A percentile compares a stretch with the other conserved stretches of the same genome.
phyloP scores from a whole-genome alignment of 2,888 invertebrate genomes.

The Tetranychus truncatus region DNA sequence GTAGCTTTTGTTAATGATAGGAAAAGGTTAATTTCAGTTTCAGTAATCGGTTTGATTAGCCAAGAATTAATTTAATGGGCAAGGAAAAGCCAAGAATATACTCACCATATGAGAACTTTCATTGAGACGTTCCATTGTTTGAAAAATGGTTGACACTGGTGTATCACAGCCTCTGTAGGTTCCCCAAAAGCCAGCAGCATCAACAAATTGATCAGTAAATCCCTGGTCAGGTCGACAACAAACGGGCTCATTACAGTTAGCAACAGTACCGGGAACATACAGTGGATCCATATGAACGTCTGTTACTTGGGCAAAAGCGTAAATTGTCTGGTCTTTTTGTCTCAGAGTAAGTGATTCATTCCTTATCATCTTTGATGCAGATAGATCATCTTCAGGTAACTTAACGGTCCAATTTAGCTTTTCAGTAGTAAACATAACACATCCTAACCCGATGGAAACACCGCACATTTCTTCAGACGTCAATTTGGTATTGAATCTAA shows the following conservation, averaged over 20 bases:
- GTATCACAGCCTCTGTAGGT: slow-evolving; percentile 17
- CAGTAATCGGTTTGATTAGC: no score
- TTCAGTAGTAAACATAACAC: slow-evolving; percentile 72
- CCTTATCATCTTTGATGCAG: background rate
- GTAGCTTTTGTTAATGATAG: background rate
- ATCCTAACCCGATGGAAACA: slow-evolving; percentile 74
- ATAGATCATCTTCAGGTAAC: slow-evolving; percentile 7
- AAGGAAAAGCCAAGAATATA: no score
- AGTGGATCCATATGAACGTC: slow-evolving; percentile 61
- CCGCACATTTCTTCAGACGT: slow-evolving; percentile 79
- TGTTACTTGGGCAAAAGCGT: slow-evolving; percentile 32
- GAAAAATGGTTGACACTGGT: slow-evolving; percentile 12
- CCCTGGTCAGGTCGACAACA: slow-evolving; percentile 64
- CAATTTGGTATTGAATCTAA: slow-evolving; percentile 31
- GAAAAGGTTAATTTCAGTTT: no score
- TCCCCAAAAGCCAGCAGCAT: slow-evolving; percentile 15
- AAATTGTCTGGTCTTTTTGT: background rate
- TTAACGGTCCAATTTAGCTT: slow-evolving; percentile 76
- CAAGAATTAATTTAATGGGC: no score
- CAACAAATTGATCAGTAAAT: background rate
- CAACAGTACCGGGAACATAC: slow-evolving; percentile 48
- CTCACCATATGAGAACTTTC: background rate
- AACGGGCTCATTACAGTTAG: slow-evolving; percentile 52
- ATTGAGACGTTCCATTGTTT: slow-evolving; percentile 4
- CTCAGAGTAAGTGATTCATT: background rate